These are phyloP conservation scores for Zelleria hepariella DNA, from an alignment of 2,888 invertebrate species.

Conservation along the genomic window DNA sequence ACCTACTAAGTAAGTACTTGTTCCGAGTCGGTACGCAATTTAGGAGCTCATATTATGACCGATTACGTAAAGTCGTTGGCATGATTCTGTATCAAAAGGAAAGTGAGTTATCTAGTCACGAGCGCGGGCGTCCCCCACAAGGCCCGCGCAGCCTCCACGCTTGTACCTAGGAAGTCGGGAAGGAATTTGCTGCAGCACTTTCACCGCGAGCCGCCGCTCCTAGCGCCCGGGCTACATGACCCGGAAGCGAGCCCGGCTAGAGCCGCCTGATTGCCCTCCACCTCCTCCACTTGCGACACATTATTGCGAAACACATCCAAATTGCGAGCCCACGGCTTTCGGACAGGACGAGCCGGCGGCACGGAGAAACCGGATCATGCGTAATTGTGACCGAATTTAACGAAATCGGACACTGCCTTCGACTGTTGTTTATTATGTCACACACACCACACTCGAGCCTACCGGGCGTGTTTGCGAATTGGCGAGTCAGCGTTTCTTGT, in stretches of 20 bases:
- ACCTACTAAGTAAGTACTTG: no score
- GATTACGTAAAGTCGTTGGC: conserved; percentile 31
- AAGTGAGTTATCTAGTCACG: conserved; percentile 23
- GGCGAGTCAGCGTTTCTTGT: no score
- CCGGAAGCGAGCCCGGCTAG: not conserved
- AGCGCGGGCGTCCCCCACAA: conserved; percentile 9
- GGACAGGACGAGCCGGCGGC: not conserved
- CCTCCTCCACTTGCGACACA: not conserved
- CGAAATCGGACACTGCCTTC: conserved; percentile 5
- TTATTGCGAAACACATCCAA: not conserved
- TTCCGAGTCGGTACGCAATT: not conserved
- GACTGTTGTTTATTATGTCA: conserved; percentile 14
- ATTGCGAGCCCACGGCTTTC: not conserved
- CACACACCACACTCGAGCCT: no score
- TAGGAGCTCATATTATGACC: conserved; percentile 13
- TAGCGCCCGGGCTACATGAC: not conserved
- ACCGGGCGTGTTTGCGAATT: conserved; percentile 12
- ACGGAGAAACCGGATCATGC: not conserved
- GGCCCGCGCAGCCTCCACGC: not conserved
- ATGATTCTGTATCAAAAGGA: conserved; percentile 34
- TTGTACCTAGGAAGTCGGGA: conserved; percentile 8
- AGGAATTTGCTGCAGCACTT: conserved; percentile 9
- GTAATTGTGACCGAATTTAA: not conserved
- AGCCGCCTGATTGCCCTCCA: no score
- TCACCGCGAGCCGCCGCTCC: not conserved